These are phyloP conservation scores for Apomyelois bistriatella DNA, from an alignment of 2,888 invertebrate genomes.

Conservation along the genomic window DNA sequence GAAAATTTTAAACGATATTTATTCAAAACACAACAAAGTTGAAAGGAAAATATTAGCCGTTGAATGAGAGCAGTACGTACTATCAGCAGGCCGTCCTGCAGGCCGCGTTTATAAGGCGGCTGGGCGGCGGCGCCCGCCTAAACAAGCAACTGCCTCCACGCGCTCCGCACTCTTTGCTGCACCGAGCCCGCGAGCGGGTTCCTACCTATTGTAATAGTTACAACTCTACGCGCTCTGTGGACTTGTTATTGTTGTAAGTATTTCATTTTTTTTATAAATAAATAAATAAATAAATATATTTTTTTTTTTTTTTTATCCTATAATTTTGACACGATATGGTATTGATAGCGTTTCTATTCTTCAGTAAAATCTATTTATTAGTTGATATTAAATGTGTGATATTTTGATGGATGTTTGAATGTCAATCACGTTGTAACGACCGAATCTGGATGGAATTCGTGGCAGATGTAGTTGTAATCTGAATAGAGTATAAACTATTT, in stretches of 20 bases:
- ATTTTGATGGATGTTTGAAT: too few relatives aligned
- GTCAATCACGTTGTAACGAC: too few relatives aligned
- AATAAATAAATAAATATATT: background rate
- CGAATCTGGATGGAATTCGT: too few relatives aligned
- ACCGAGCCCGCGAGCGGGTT: background rate
- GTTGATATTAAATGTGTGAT: too few relatives aligned
- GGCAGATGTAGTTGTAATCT: too few relatives aligned
- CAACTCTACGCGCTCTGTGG: background rate
- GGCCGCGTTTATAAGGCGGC: constrained; percentile 55
- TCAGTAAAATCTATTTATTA: too few relatives aligned
- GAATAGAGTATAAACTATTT: too few relatives aligned
- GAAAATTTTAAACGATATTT: background rate
- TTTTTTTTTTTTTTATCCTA: too few relatives aligned
- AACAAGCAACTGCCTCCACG: constrained; percentile 47
- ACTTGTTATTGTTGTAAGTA: constrained; percentile 7
- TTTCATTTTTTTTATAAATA: background rate
- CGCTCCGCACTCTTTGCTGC: constrained; percentile 30
- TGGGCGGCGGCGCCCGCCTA: constrained; percentile 45
- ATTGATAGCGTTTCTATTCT: too few relatives aligned
- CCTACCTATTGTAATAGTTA: background rate
- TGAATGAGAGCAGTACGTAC: background rate
- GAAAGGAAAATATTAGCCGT: background rate
- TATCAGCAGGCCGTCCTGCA: background rate
- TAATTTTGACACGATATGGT: too few relatives aligned
- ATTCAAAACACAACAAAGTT: background rate